Base-by-base conservation (phyloP, 2,797 vertebrate species). In the Tympanoctomys barrerae region DNA sequence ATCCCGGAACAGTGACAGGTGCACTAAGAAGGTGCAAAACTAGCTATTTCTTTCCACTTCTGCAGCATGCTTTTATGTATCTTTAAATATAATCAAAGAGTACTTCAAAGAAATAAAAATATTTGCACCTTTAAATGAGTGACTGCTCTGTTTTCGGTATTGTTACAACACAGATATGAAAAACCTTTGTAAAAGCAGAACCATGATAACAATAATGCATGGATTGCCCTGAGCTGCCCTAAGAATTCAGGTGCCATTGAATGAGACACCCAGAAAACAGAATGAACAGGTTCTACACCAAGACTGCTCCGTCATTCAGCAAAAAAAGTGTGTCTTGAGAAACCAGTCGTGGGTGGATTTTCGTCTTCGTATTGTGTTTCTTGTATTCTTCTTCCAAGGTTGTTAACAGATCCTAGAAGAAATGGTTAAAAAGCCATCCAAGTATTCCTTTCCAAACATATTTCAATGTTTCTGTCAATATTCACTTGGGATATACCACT, bases 401-500 rank as follows among this genome's bases (percentile, higher is more conserved):
- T 75, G 12, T 62, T 97, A 91, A 89, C 86, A 87, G 77, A 86
- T 87, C 96, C 24, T 89, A 66, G 77, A 95, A 96, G 87, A 97
- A 97, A 94, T 54, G 14, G 54, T 54, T 28, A 54, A 90, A 87
- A 94, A 96, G 13, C 8, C 77, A 89, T 24, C 16, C 4, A 86
- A 62, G 5, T 68, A 62, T 66, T 83, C 36, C 96, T 84, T 89
- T 95, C 70, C 84, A 83, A 95, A 97, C 96, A 97, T 89, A 96
- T 97, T 91, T 96, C 86, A 70, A 90, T 88, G 97, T 95, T 95
- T 97, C 96, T 97, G 79, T 95, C 94, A 97, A 93, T 89, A 98
- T 96, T 94, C 97, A 98, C 92, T 87, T 95, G 96, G 95, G 96
- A 97, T 83, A 84, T 31, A 83, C 96, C 86, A 97, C 91, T 95